Evolutionary conservation across 2,888 invertebrate genomes (phyloP).

Genomic region (Idaea biselata): DNA sequence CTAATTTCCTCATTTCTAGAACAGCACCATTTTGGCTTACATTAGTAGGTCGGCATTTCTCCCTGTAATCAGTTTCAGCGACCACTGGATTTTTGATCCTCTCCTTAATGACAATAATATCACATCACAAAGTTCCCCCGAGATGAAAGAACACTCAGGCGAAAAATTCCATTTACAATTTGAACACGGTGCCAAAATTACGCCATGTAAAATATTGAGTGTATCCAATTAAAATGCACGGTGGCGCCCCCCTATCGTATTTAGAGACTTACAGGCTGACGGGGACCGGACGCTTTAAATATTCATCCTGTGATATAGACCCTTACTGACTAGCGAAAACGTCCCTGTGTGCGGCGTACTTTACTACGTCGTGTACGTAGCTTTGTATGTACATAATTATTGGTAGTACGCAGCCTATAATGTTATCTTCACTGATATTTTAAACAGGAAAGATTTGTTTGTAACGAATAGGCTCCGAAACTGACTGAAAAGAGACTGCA

Average conservation of each 20-base stretch:
- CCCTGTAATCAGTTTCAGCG: too few species aligned
- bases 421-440: too few species aligned
- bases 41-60: too few species aligned
- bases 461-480: too few species aligned
- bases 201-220: conserved; percentile 48
- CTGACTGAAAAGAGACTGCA: too few species aligned
- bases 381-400: too few species aligned
- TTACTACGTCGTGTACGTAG: background rate
- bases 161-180: background rate
- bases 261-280: conserved; percentile 38
- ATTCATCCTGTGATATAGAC: conserved; percentile 46
- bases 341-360: background rate
- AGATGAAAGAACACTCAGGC: background rate
- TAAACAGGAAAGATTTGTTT: too few species aligned
- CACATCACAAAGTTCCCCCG: background rate
- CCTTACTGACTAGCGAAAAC: conserved; percentile 21
- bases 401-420: too few species aligned
- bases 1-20: too few species aligned
- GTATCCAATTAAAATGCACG: conserved; percentile 51
- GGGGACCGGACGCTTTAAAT: conserved; percentile 42
- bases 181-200: conserved; percentile 30
- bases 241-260: conserved; percentile 39
- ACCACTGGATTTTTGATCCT: conserved; percentile 17
- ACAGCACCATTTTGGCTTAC: too few species aligned
- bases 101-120: conserved; percentile 3